A percentile compares a stretch with the other conserved stretches of the same genome.
Conservation (phyloP, 2,888 invertebrate genomes). For the Calliphora vomitoria region DNA sequence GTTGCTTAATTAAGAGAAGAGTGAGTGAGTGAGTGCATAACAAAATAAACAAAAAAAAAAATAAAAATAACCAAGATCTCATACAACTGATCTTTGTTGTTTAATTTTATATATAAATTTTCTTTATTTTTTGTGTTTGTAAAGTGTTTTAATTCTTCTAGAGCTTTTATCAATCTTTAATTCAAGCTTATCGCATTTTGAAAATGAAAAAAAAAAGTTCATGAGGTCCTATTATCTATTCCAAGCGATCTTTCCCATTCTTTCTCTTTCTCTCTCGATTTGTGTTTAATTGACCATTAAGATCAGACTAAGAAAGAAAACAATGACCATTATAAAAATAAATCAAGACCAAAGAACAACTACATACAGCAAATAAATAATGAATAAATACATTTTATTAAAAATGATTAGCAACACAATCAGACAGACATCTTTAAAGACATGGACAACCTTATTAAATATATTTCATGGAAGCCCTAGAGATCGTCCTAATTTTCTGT, state of each 20-base stretch:
- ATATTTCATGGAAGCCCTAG: too few species aligned
- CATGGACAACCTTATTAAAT: too few species aligned
- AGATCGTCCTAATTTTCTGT: too few species aligned
- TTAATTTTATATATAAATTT: constrained; percentile 22
- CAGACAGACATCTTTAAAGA: not conserved
- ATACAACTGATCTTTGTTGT: constrained; percentile 56
- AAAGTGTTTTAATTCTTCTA: constrained; percentile 74
- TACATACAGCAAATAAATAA: too few species aligned
- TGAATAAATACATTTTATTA: not conserved
- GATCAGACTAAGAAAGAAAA: constrained; percentile 43
- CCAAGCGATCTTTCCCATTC: constrained; percentile 78
- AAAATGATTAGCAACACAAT: not conserved
- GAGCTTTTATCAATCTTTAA: constrained; percentile 80
- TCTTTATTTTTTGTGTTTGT: constrained; percentile 31
- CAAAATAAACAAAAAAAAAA: constrained; percentile 21
- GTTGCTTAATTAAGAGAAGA: constrained; percentile 72
- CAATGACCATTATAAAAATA: not conserved
- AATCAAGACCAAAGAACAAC: constrained; percentile 14
- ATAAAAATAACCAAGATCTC: constrained; percentile 43
- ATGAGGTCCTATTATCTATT: constrained; percentile 82
- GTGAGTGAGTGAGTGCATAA: constrained; percentile 41
- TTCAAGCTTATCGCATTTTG: constrained; percentile 79
- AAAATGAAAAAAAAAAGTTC: constrained; percentile 79
- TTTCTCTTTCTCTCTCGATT: constrained; percentile 2
- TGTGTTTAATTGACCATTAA: constrained; percentile 71